phyloP scores from a whole-genome alignment of 2,888 invertebrate species.

The Pantelozetes paolii region DNA sequence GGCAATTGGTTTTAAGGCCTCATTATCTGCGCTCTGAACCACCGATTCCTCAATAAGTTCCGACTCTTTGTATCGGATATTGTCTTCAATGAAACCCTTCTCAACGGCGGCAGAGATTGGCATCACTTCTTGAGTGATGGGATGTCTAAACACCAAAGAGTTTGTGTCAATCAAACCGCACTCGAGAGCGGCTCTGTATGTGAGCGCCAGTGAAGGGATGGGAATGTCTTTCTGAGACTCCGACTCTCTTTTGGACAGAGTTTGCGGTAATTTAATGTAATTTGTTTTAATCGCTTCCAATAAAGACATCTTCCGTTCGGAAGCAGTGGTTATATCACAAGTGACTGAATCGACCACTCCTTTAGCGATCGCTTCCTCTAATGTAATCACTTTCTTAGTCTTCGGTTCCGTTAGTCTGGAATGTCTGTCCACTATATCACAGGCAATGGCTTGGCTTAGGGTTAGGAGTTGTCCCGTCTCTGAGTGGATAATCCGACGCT shows the following conservation, averaged over 20 bases:
- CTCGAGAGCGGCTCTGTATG: conserved; percentile 53
- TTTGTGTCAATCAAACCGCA: conserved; percentile 54
- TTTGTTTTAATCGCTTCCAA: conserved; percentile 46
- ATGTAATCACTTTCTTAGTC: conserved; percentile 64
- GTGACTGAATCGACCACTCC: conserved; percentile 52
- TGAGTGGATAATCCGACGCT: conserved; percentile 75
- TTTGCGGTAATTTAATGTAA: conserved; percentile 2
- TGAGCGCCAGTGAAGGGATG: conserved; percentile 50
- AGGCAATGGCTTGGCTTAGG: conserved; percentile 72
- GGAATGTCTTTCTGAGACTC: conserved; percentile 37
- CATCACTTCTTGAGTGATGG: conserved; percentile 52
- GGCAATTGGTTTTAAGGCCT: not conserved
- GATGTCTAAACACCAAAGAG: conserved; percentile 54
- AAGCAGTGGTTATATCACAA: conserved; percentile 49
- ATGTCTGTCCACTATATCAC: conserved; percentile 65
- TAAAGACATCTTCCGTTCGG: conserved; percentile 47
- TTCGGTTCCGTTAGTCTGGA: conserved; percentile 64
- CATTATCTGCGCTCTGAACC: not conserved
- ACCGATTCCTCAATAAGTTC: not conserved
- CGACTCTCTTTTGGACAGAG: conserved; percentile 45
- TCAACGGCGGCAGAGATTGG: conserved; percentile 52
- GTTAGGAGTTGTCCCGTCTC: conserved; percentile 75
- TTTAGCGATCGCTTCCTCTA: conserved; percentile 62
- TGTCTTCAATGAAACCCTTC: conserved; percentile 45
- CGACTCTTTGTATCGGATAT: not conserved